phyloP scores from a whole-genome alignment of 2,113 vertebrate genomes.

The Bos indicus region DNA sequence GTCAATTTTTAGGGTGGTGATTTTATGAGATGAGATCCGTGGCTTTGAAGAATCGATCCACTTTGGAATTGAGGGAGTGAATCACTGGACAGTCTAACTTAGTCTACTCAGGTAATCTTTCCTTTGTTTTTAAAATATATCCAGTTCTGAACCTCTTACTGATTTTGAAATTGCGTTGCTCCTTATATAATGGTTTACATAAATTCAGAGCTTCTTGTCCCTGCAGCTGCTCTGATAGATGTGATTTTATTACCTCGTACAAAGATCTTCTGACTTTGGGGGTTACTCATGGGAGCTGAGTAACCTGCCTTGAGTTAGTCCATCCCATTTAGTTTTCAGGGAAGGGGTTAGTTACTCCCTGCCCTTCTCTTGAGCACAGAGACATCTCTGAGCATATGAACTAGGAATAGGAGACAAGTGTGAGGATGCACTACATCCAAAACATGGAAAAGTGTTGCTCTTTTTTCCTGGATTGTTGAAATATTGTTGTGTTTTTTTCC shows the following conservation, averaged over 20 bases:
- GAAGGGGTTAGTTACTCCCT: neutral
- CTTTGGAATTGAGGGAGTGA: neutral
- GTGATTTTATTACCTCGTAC: neutral
- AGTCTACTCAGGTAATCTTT: neutral
- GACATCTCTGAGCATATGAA: neutral
- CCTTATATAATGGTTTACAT: slow-evolving; percentile 2
- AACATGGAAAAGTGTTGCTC: neutral
- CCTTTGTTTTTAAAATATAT: neutral
- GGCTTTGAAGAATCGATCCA: slow-evolving; percentile 4
- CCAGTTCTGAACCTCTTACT: neutral
- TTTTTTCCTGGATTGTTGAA: neutral
- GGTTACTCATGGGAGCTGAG: neutral
- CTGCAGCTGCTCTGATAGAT: neutral
- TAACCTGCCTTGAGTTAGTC: neutral
- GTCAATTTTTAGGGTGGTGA: neutral
- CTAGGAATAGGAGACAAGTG: neutral
- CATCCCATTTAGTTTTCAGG: neutral
- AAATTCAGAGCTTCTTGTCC: neutral
- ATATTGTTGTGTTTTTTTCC: neutral
- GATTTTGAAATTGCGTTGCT: neutral
- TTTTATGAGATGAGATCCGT: neutral
- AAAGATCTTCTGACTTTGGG: neutral
- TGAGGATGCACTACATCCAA: neutral
- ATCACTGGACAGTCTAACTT: slow-evolving; percentile 1
- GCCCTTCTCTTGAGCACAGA: neutral